A percentile compares a stretch with the other conserved stretches of the same genome.
Conservation (phyloP, 2,113 vertebrate species). For the Heterocephalus glaber region DNA sequence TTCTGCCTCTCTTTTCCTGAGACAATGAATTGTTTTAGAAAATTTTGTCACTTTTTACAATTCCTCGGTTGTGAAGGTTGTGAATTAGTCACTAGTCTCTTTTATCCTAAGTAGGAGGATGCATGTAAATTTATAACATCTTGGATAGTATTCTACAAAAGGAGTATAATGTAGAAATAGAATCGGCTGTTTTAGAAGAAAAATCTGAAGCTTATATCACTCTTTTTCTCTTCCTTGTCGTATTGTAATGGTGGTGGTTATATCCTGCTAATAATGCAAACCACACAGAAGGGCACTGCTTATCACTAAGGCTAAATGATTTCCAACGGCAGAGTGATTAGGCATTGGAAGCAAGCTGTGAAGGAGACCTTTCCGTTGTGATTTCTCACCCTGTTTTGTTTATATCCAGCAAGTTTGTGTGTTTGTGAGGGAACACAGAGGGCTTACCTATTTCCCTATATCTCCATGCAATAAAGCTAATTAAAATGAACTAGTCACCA, state of each 20-base stretch:
- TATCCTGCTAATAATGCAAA: slow-evolving; percentile 9
- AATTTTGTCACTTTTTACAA: not conserved
- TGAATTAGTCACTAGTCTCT: not conserved
- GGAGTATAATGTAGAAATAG: not conserved
- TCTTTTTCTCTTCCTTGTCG: not conserved
- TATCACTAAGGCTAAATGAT: not conserved
- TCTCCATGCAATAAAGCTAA: not conserved
- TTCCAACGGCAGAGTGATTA: not conserved
- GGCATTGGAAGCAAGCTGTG: not conserved
- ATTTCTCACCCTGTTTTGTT: not conserved
- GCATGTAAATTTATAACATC: not conserved
- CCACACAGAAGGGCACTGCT: not conserved
- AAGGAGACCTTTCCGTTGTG: too few species aligned
- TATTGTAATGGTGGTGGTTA: not conserved
- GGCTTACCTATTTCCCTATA: not conserved
- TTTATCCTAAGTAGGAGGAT: not conserved
- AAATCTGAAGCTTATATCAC: not conserved
- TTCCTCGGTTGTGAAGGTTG: not conserved
- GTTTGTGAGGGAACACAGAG: not conserved
- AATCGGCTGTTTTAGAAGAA: not conserved
- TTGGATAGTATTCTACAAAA: not conserved
- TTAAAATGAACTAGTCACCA: not conserved
- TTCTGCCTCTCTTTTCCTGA: not conserved
- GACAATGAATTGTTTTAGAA: not conserved
- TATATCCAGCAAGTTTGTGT: not conserved